phyloP scores from a whole-genome alignment of 2,113 vertebrate species.

The Seriola rivoliana region DNA sequence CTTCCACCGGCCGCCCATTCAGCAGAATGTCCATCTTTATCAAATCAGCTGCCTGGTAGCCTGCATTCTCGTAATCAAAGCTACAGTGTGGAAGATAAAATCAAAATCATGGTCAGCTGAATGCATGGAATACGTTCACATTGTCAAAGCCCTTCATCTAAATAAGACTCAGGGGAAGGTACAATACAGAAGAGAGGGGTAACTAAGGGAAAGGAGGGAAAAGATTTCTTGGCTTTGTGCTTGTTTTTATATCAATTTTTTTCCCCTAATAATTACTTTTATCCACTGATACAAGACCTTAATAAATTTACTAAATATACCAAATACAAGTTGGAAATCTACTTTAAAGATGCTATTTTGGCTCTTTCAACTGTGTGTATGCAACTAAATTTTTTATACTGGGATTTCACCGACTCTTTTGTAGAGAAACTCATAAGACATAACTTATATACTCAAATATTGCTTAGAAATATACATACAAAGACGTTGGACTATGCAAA shows the following conservation, averaged over 20 bases:
- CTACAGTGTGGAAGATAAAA: conserved; percentile 72
- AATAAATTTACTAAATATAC: background rate
- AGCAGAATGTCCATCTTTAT: conserved; percentile 95
- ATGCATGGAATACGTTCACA: background rate
- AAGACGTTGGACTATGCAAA: background rate
- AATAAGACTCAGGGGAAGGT: background rate
- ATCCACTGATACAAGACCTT: background rate
- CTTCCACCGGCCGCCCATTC: conserved; percentile 93
- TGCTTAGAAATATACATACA: background rate
- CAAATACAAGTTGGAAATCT: background rate
- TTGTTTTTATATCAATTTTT: background rate
- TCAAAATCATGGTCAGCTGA: background rate
- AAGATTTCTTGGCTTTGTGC: background rate
- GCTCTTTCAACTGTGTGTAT: too few species aligned
- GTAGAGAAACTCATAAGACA: background rate
- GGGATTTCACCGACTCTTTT: background rate
- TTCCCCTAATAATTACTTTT: background rate
- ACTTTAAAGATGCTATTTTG: background rate
- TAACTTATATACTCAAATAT: background rate
- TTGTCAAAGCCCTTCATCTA: background rate
- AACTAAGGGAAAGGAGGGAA: background rate
- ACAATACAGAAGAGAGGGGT: background rate
- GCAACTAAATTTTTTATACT: background rate
- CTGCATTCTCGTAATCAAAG: conserved; percentile 98
- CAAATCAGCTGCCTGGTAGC: conserved; percentile 92